A percentile compares a stretch with the other conserved stretches of the same genome.
These are phyloP conservation scores for Plagiodera versicolora DNA, from an alignment of 2,888 invertebrate genomes.

Conservation along the genomic window DNA sequence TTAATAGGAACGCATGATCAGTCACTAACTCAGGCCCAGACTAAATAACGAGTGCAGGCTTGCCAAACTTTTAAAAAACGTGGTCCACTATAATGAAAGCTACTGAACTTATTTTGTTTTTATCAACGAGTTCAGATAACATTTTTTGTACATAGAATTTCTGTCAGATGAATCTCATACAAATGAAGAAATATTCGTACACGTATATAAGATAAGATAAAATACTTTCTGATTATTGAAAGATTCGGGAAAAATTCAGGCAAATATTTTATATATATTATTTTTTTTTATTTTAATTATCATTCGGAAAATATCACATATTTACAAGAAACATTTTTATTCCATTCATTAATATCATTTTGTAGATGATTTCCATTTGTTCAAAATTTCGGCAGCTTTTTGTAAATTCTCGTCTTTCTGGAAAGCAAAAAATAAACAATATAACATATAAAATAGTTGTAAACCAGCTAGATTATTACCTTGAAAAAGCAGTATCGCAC, in stretches of 20 bases:
- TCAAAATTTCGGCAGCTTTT: conserved; percentile 66
- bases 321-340: neutral
- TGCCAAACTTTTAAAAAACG: too few species aligned
- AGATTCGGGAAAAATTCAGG: too few species aligned
- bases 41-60: neutral
- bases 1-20: neutral
- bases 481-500: conserved; percentile 95
- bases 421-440: conserved; percentile 45
- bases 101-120: too few species aligned
- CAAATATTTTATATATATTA: too few species aligned
- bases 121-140: too few species aligned
- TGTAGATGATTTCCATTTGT: conserved; percentile 58
- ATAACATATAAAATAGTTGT: too few species aligned
- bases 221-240: too few species aligned
- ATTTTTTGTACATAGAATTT: too few species aligned
- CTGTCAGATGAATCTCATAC: too few species aligned
- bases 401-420: conserved; percentile 75
- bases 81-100: too few species aligned
- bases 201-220: too few species aligned
- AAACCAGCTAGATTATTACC: conserved; percentile 55
- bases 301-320: conserved; percentile 1
- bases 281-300: neutral
- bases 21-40: neutral
- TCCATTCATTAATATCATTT: conserved; percentile 11
- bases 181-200: too few species aligned